Percentiles rank a stretch among this genome's conserved stretches.
These are phyloP conservation scores for Pilophorus perplexus DNA, from an alignment of 2,888 invertebrate species.

Conservation along the genomic window DNA sequence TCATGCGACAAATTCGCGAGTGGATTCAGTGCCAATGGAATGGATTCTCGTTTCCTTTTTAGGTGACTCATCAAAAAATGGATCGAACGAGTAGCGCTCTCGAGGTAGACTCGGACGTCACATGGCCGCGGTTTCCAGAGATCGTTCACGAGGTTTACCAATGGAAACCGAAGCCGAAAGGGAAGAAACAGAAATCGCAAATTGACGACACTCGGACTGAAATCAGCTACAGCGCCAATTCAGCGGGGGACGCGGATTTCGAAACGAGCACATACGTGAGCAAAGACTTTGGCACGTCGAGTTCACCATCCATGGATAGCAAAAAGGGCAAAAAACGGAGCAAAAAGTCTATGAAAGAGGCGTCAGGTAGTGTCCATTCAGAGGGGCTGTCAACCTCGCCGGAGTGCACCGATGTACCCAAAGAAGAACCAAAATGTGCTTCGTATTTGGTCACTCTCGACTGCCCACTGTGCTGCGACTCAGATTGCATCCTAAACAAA, in stretches of 20 bases:
- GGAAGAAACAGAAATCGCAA: background rate
- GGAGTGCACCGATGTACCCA: too few relatives aligned
- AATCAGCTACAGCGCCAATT: too few relatives aligned
- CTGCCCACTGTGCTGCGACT: constrained; percentile 13
- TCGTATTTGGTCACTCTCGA: background rate
- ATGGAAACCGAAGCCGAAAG: constrained; percentile 1
- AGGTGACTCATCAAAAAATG: too few relatives aligned
- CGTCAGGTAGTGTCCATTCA: too few relatives aligned
- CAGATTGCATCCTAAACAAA: constrained; percentile 13
- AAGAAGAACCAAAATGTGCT: background rate
- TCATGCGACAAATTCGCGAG: too few relatives aligned
- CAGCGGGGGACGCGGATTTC: background rate
- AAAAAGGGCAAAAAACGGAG: background rate
- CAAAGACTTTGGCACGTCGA: background rate
- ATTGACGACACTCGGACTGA: background rate
- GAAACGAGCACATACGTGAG: background rate
- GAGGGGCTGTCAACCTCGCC: too few relatives aligned
- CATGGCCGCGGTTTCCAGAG: too few relatives aligned
- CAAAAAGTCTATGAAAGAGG: too few relatives aligned
- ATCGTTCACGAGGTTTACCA: background rate
- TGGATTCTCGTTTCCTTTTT: too few relatives aligned
- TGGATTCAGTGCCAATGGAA: too few relatives aligned
- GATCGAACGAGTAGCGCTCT: too few relatives aligned
- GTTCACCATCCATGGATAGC: background rate
- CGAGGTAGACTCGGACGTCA: too few relatives aligned